Conservation (phyloP, 2,113 vertebrate genomes). For the Hymenochirus boettgeri region DNA sequence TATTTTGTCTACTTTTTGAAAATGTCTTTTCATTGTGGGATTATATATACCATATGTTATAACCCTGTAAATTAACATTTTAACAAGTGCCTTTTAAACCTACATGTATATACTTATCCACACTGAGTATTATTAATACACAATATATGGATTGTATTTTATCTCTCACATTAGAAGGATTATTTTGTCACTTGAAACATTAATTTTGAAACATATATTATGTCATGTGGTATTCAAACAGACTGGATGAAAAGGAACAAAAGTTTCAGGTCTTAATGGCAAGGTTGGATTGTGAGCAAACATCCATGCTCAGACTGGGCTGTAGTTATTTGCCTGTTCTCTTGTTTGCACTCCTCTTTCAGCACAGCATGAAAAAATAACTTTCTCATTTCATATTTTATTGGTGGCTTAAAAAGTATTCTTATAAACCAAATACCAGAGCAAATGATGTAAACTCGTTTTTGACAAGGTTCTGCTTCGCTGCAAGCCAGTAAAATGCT, state of each 20-base stretch:
- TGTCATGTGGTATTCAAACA: slow-evolving; percentile 23
- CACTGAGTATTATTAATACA: no score
- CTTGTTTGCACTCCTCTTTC: slow-evolving; percentile 43
- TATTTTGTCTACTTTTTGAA: no score
- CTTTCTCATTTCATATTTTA: slow-evolving; percentile 25
- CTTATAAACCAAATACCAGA: slow-evolving; percentile 52
- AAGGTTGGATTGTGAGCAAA: slow-evolving; percentile 13
- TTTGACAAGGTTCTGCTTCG: slow-evolving; percentile 47
- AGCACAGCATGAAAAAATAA: slow-evolving; percentile 21
- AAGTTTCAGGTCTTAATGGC: slow-evolving; percentile 4
- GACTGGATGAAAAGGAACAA: not conserved
- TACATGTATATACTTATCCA: no score
- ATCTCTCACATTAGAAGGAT: no score
- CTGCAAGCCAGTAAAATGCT: slow-evolving; percentile 29
- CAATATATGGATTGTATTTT: no score
- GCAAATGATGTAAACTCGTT: slow-evolving; percentile 44
- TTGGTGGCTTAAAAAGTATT: slow-evolving; percentile 41
- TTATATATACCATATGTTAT: no score
- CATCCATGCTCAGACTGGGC: not conserved
- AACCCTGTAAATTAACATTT: no score
- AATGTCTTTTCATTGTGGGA: no score
- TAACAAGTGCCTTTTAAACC: no score
- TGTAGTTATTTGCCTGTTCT: slow-evolving; percentile 24
- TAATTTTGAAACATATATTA: not conserved
- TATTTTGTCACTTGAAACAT: slow-evolving; percentile 7